A percentile compares a stretch with the other conserved stretches of the same genome.
Conservation (phyloP, 2,888 invertebrate species). For the Malthinus flaveolus region DNA sequence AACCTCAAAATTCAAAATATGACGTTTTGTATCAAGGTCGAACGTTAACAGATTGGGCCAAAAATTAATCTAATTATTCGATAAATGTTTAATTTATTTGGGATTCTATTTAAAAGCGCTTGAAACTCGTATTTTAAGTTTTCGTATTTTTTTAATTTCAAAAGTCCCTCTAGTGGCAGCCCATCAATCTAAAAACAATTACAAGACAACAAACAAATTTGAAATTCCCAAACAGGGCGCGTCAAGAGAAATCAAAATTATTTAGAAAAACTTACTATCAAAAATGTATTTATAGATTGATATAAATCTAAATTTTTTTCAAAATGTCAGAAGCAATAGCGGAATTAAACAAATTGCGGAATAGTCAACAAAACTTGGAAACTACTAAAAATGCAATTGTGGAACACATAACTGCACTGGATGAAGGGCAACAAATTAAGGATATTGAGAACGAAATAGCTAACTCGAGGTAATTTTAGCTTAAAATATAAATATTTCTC, state of each 20-base stretch:
- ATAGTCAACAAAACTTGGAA: conserved; percentile 41
- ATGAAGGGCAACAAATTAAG: conserved; percentile 22
- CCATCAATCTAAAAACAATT: neutral
- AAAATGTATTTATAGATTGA: neutral
- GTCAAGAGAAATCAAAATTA: neutral
- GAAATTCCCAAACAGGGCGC: conserved; percentile 31
- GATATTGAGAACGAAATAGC: conserved; percentile 30
- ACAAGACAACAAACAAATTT: conserved; percentile 19
- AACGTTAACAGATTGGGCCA: too few species aligned
- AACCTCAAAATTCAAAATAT: too few species aligned
- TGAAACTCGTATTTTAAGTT: neutral
- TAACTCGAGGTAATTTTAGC: conserved; percentile 28
- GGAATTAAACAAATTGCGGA: conserved; percentile 43
- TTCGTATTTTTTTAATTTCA: conserved; percentile 1
- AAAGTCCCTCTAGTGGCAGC: neutral
- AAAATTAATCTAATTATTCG: too few species aligned
- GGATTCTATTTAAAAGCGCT: too few species aligned
- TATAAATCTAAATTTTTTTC: too few species aligned
- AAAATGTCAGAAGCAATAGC: conserved; percentile 22
- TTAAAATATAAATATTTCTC: too few species aligned
- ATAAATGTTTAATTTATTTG: too few species aligned
- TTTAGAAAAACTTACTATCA: neutral
- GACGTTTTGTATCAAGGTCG: too few species aligned
- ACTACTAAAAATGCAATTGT: conserved; percentile 36
- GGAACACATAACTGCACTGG: conserved; percentile 36